Percentiles rank a stretch among this genome's conserved stretches.
phyloP scores from a whole-genome alignment of 1,140 invertebrate species.

The Eciton burchellii region DNA sequence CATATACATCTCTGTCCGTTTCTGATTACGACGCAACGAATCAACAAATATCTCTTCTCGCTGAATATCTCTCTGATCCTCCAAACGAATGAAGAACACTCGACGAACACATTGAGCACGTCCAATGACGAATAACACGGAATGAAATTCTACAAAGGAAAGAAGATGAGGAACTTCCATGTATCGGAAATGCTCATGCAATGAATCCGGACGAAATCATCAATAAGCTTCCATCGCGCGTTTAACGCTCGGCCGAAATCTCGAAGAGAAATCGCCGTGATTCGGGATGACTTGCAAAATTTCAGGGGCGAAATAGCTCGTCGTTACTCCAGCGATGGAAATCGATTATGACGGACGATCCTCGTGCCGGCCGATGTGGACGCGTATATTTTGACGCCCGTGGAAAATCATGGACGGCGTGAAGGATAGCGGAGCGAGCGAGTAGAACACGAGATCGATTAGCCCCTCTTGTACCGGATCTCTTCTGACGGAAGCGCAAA shows the following conservation, averaged over 20 bases:
- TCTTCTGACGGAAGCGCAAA: neutral
- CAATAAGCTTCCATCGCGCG: conserved; percentile 33
- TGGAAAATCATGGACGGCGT: conserved; percentile 46
- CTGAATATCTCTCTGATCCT: conserved; percentile 7
- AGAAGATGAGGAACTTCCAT: conserved; percentile 1
- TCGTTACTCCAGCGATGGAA: conserved; percentile 36
- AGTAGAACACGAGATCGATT: conserved; percentile 44
- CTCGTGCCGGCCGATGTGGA: neutral
- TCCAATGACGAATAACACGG: conserved; percentile 16
- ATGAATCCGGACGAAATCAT: neutral
- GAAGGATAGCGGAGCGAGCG: conserved; percentile 16
- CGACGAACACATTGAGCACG: conserved; percentile 39
- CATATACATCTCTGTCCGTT: neutral
- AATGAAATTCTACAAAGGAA: conserved; percentile 20
- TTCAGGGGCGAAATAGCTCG: conserved; percentile 13
- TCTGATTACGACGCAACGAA: conserved; percentile 18
- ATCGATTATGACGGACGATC: conserved; percentile 42
- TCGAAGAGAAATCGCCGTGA: conserved; percentile 11
- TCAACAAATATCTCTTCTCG: conserved; percentile 23
- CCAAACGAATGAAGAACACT: conserved; percentile 31
- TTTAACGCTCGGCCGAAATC: neutral
- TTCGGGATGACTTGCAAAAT: conserved; percentile 46
- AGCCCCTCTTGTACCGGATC: conserved; percentile 35
- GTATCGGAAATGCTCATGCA: neutral
- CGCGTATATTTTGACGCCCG: conserved; percentile 36